A percentile compares a stretch with the other conserved stretches of the same genome.
phyloP scores from a whole-genome alignment of 2,797 vertebrate species.

The Austrolebias charrua region DNA sequence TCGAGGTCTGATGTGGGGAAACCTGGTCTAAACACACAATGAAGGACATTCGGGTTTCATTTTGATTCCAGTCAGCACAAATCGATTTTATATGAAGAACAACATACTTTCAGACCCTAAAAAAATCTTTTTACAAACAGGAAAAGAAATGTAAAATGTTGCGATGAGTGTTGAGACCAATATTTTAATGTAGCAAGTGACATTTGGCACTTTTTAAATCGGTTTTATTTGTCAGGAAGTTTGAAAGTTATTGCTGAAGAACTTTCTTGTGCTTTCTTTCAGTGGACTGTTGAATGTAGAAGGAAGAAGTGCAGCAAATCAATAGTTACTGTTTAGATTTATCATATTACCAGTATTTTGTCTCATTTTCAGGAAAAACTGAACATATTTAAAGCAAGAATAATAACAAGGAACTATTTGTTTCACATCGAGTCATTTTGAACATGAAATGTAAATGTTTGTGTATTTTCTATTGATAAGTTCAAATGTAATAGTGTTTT shows the following conservation, averaged over 20 bases:
- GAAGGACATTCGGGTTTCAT: slow-evolving; percentile 37
- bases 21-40: slow-evolving; percentile 38
- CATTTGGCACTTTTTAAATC: slow-evolving; percentile 73
- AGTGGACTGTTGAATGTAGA: slow-evolving; percentile 83
- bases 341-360: slow-evolving; percentile 47
- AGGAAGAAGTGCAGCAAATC: slow-evolving; percentile 47
- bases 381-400: slow-evolving; percentile 10
- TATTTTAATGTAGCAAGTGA: slow-evolving; percentile 76
- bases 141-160: slow-evolving; percentile 8
- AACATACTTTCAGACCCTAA: slow-evolving; percentile 27
- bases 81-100: slow-evolving; percentile 30
- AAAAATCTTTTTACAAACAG: slow-evolving; percentile 13
- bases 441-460: slow-evolving; percentile 61
- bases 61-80: slow-evolving; percentile 52
- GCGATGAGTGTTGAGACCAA: slow-evolving; percentile 36
- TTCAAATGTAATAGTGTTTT: slow-evolving; percentile 61
- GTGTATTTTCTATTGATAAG: slow-evolving; percentile 68
- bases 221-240: slow-evolving; percentile 15
- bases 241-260: slow-evolving; percentile 4
- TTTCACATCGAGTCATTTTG: slow-evolving; percentile 40
- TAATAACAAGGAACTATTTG: slow-evolving; percentile 9
- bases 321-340: slow-evolving; percentile 37
- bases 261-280: slow-evolving; percentile 59
- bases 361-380: slow-evolving; percentile 43
- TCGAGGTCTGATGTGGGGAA: slow-evolving; percentile 41